Evolutionary conservation across 2,888 invertebrate species (phyloP), one percentile per base, ranked within the genome.

Genomic region (Odontocerum albicorne): DNA sequence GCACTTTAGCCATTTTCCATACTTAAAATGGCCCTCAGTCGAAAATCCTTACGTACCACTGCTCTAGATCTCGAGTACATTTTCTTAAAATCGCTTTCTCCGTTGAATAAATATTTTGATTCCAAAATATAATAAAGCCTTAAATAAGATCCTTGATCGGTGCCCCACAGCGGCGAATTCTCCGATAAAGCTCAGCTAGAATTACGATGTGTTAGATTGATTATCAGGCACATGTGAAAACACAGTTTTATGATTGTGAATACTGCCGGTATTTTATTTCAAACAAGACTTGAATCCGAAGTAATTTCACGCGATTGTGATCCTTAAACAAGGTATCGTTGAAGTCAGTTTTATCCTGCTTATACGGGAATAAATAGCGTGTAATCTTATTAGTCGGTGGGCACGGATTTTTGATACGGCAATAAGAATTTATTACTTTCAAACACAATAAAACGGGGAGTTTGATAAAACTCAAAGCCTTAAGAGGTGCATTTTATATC

Each of bases 191-290:
- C 75, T 72, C 75, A 75, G 75, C 77, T 77, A 77, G 77, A 77
- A 74, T 76, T 77, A 77, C 76, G 76, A 78, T 75, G 77, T 76
- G 77, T 77, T 77, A 76, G 77, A 78, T 77, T 78, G 77, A 78
- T 78, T 78, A 78, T 77, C 77, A 69, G 74, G 74, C 76, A 75
- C 74, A 77, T 78, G 77, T 77, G 77, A 78, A 78, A 78, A 78
- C 75, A 72, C 72, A 71, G 73, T 77, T 77, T 59, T 57, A 44
- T 44, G 15, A 44, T 27, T 27, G 10, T 27, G 10, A 4, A 4
- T 27, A 27, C 4, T 4, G 27, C 4, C 27, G 4, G 27, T 27
- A 10, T 27, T 10, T 27, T 27, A 4, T 10, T 27, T 7, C 27
- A 27, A 27, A 27, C 10, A 27, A 27, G 10, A 7, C 10, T 27